Evolutionary conservation across 2,888 invertebrate species (phyloP).

Genomic region (Pyrochroa serraticornis): DNA sequence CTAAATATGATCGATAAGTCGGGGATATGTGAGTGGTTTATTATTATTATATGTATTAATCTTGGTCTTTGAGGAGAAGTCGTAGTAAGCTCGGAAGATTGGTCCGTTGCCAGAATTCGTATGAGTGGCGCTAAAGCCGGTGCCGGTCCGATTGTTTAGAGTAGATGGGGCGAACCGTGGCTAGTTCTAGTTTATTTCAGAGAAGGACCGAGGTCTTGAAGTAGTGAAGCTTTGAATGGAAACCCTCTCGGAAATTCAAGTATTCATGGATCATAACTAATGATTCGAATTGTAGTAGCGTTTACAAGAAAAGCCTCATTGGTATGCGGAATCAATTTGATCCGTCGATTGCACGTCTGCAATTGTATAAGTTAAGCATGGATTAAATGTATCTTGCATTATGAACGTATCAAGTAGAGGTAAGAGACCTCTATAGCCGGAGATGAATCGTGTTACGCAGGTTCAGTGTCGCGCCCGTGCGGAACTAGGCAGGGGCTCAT

Average conservation of each 20-base stretch:
- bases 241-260: conserved; percentile 20
- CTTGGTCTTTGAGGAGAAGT: conserved; percentile 10
- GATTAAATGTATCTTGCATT: conserved; percentile 23
- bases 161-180: conserved; percentile 19
- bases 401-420: conserved; percentile 34
- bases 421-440: conserved; percentile 38
- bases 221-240: conserved; percentile 19
- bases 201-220: conserved; percentile 20
- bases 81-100: neutral
- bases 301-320: conserved; percentile 20
- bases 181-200: conserved; percentile 27
- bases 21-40: conserved; percentile 12
- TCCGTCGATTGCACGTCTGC: conserved; percentile 21
- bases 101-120: conserved; percentile 23
- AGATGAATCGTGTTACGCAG: conserved; percentile 43
- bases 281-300: conserved; percentile 20
- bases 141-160: conserved; percentile 20
- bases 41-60: conserved; percentile 20
- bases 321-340: conserved; percentile 27
- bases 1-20: neutral
- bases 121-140: conserved; percentile 16
- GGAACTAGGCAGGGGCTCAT: conserved; percentile 42
- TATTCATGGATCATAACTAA: conserved; percentile 27
- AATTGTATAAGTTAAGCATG: conserved; percentile 22
- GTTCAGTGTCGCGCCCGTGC: conserved; percentile 37